Evolutionary conservation across 37 sponge, comb jelly and placozoan genomes (phyloP), one percentile per base, ranked within the genome.

Genomic region (Axinella damicornis): DNA sequence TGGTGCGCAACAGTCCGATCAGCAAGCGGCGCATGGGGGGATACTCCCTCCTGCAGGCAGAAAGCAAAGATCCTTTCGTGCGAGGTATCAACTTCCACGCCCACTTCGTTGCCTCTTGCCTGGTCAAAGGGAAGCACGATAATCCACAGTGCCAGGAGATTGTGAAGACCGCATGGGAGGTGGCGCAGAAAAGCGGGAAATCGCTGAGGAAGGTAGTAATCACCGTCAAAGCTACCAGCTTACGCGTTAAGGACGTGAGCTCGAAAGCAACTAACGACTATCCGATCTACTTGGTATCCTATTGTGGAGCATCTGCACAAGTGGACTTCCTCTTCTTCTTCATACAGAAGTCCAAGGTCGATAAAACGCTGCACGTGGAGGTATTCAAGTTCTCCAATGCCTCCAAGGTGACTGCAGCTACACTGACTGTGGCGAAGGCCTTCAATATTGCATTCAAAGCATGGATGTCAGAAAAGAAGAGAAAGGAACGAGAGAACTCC

Each of bases 361-460:
- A 83, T 20, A 69, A 58, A 18, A 69, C 54, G 30, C 55, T 91
- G 21, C 36, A 36, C 1, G 87, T 76, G 18, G 86, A 95, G 71
- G 40, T 95, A 2, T 91, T 90, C 76, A 80, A 75, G 55, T 61
- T 84, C 17, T 61, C 69, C 52, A 60, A 35, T 52, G 64, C 73
- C 37, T 57, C 41, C 11, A 88, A 88, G 62, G 95, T 91, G 32
- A 74, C 34, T 18, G 95, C 89, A 39, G 38, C 85, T 38, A 83
- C 80, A 14, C 71, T 88, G 19, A 91, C 95, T 1, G 84, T 89
- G 2, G 82, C 86, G 16, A 95, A 91, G 73, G 89, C 92, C 20
- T 91, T 95, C 89, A 91, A 88, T 74, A 91, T 95, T 72, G 92
- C 95, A 19, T 95, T 73, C 87, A 88, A 88, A 62, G 92, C 87